Conservation (phyloP, 2,888 invertebrate genomes). For the Lasioglossum lativentre region DNA sequence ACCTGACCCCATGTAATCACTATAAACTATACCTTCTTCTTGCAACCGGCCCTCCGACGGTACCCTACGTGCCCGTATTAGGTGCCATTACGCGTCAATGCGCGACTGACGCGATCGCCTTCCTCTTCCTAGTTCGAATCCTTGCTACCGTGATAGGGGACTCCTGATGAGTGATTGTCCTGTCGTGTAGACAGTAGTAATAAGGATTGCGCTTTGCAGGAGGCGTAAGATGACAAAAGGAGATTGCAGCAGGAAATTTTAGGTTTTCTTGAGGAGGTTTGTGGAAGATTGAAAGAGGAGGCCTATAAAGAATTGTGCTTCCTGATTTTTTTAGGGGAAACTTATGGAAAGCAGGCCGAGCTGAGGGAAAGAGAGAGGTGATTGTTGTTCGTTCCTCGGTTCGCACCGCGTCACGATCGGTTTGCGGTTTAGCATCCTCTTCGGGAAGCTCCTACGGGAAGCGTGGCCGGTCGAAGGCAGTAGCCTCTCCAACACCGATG, state of each 20-base stretch:
- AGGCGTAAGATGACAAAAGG: no score
- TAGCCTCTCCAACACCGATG: slow-evolving; percentile 38
- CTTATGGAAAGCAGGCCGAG: background rate
- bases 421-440: background rate
- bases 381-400: background rate
- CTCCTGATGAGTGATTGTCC: background rate
- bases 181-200: background rate
- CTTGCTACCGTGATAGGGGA: background rate
- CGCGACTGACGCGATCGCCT: slow-evolving; percentile 38
- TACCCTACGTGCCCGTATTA: slow-evolving; percentile 81
- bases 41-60: slow-evolving; percentile 61
- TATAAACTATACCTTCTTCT: slow-evolving; percentile 84
- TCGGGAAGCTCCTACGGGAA: slow-evolving; percentile 7
- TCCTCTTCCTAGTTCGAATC: slow-evolving; percentile 30
- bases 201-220: background rate
- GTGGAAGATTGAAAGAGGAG: background rate
- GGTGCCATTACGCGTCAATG: slow-evolving; percentile 79
- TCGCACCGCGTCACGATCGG: slow-evolving; percentile 26
- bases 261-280: background rate
- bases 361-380: background rate
- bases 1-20: slow-evolving; percentile 85
- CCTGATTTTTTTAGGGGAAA: background rate
- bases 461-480: slow-evolving; percentile 27
- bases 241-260: background rate
- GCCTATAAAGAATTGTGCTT: background rate